Evolutionary conservation across 1,140 invertebrate species (phyloP).

Genomic region (Neoseiulus cucumeris): DNA sequence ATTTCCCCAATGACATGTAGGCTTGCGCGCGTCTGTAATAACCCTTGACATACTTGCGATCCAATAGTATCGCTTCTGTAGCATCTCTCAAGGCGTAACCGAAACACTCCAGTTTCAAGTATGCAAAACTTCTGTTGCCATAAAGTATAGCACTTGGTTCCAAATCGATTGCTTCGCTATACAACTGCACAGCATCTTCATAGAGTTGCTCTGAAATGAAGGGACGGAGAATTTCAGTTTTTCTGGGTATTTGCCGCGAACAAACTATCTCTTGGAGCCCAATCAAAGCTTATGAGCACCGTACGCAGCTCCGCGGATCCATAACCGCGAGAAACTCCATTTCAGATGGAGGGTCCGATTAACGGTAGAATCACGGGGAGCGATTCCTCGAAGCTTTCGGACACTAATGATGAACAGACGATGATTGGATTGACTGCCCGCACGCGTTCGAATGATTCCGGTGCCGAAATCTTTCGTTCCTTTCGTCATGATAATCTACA

Average conservation of each 20-base stretch:
- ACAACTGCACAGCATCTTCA: conserved; percentile 64
- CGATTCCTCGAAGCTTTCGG: too few relatives aligned
- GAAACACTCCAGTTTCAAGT: conserved; percentile 75
- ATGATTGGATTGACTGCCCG: too few relatives aligned
- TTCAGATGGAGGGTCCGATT: too few relatives aligned
- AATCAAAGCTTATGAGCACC: too few relatives aligned
- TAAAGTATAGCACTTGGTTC: conserved; percentile 63
- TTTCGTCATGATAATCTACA: too few relatives aligned
- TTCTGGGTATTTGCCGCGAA: background rate
- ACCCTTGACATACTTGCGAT: conserved; percentile 68
- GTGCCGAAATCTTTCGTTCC: too few relatives aligned
- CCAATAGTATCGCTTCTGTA: conserved; percentile 65
- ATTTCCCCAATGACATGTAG: conserved; percentile 92
- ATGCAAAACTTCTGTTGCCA: conserved; percentile 84
- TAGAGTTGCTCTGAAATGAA: conserved; percentile 63
- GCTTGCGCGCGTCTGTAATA: conserved; percentile 79
- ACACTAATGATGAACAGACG: too few relatives aligned
- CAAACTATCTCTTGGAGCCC: background rate
- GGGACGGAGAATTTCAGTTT: conserved; percentile 14
- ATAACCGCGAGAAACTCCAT: too few relatives aligned
- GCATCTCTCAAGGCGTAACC: conserved; percentile 82
- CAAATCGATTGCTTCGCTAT: conserved; percentile 70
- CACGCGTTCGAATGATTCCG: too few relatives aligned
- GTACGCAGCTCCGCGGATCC: too few relatives aligned
- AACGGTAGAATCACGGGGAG: too few relatives aligned